Evolutionary conservation across 2,797 vertebrate species (phyloP).

Genomic region (Adelosebastes latens): DNA sequence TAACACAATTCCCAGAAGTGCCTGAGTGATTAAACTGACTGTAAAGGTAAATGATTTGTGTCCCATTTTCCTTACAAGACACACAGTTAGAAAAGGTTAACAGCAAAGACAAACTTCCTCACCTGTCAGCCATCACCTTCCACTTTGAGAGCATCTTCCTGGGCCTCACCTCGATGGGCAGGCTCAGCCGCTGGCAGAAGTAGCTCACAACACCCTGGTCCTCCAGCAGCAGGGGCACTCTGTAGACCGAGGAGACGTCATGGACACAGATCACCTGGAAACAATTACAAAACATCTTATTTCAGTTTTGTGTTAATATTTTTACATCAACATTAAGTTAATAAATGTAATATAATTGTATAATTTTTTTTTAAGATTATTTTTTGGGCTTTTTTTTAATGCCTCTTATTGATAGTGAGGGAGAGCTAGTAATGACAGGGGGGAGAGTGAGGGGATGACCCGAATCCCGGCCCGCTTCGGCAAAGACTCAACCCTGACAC

Average conservation of each 20-base stretch:
- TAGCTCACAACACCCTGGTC: constrained; percentile 94
- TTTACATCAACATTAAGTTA: background rate
- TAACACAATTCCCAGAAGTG: background rate
- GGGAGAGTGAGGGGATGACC: no score
- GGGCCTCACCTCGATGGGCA: constrained; percentile 87
- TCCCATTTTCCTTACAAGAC: background rate
- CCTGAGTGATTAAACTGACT: background rate
- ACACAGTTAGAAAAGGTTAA: background rate
- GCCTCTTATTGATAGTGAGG: no score
- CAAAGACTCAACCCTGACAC: no score
- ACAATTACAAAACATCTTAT: background rate
- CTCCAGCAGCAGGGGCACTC: constrained; percentile 92
- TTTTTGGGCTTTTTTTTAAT: no score
- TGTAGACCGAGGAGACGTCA: constrained; percentile 93
- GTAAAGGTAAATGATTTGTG: background rate
- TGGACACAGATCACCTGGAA: constrained; percentile 95
- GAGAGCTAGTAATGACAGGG: no score
- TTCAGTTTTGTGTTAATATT: background rate
- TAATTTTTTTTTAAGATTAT: no score
- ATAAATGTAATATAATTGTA: background rate
- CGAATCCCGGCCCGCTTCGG: no score
- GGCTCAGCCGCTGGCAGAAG: constrained; percentile 89
- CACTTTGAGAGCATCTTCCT: constrained; percentile 94
- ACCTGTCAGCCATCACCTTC: constrained; percentile 98
- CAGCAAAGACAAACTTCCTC: background rate